Conservation (phyloP, 2,113 vertebrate genomes). For the Pycnonotus jocosus region DNA sequence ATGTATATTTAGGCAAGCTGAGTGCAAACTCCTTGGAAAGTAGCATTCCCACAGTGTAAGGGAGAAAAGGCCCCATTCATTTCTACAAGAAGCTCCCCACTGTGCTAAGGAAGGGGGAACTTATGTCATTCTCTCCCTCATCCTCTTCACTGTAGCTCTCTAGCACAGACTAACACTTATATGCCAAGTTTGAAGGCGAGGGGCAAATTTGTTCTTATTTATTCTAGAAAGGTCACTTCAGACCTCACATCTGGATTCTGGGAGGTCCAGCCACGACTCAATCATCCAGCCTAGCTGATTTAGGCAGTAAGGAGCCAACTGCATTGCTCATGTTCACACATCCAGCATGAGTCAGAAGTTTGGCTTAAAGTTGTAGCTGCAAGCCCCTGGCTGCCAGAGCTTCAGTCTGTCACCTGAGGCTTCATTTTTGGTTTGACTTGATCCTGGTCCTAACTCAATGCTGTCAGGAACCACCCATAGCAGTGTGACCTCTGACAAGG, state of each 20-base stretch:
- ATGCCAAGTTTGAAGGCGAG: not conserved
- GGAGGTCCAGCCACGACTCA: constrained; percentile 40
- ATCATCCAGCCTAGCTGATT: constrained; percentile 3
- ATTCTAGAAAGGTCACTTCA: constrained; percentile 54
- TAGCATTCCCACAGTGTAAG: not conserved
- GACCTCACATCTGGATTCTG: not conserved
- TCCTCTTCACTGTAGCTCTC: not conserved
- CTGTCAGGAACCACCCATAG: not conserved
- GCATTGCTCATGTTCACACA: constrained; percentile 48
- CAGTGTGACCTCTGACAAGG: not conserved
- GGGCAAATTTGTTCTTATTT: not conserved
- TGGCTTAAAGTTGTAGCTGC: constrained; percentile 4
- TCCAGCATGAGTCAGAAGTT: constrained; percentile 37
- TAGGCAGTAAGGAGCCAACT: constrained; percentile 23
- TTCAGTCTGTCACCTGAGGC: not conserved
- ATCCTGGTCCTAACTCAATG: not conserved
- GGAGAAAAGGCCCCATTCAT: constrained; percentile 27
- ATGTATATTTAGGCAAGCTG: not conserved
- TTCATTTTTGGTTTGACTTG: not conserved
- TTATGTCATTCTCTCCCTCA: not conserved
- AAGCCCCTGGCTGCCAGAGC: not conserved
- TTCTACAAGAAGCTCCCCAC: not conserved
- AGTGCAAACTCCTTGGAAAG: not conserved
- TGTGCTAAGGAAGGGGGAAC: not conserved
- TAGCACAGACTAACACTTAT: not conserved